Conservation (phyloP, 1,140 invertebrate genomes). For the Gryon sp. region DNA sequence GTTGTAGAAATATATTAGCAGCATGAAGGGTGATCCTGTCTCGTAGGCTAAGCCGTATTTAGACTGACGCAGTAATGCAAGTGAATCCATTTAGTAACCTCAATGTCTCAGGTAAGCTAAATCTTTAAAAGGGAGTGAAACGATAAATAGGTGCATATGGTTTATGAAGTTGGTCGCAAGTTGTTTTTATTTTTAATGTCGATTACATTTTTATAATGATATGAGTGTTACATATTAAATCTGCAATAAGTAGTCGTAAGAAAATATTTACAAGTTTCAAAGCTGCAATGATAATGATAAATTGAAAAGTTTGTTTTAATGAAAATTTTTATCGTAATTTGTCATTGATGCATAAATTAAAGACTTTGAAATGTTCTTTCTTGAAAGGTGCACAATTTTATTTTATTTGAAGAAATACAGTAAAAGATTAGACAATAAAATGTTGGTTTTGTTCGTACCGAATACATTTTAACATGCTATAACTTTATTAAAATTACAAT, state of each 20-base stretch:
- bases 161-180: constrained; percentile 11
- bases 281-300: constrained; percentile 1
- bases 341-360: constrained; percentile 41
- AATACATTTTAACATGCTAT: constrained; percentile 44
- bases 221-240: constrained; percentile 7
- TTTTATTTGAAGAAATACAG: constrained; percentile 58
- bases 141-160: constrained; percentile 23
- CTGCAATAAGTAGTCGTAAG: background rate
- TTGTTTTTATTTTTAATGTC: constrained; percentile 5
- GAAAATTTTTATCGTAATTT: constrained; percentile 34
- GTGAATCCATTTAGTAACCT: constrained; percentile 75
- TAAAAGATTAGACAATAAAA: constrained; percentile 46
- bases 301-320: constrained; percentile 31
- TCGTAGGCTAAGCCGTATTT: constrained; percentile 64
- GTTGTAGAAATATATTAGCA: constrained; percentile 42
- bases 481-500: constrained; percentile 57
- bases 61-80: constrained; percentile 71
- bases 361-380: constrained; percentile 50
- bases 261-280: constrained; percentile 4
- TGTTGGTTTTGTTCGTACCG: constrained; percentile 56
- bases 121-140: constrained; percentile 32
- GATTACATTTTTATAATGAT: background rate
- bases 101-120: constrained; percentile 60
- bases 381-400: constrained; percentile 48
- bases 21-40: constrained; percentile 59